phyloP scores from a whole-genome alignment of 2,113 vertebrate species.

The Zapornia atra region DNA sequence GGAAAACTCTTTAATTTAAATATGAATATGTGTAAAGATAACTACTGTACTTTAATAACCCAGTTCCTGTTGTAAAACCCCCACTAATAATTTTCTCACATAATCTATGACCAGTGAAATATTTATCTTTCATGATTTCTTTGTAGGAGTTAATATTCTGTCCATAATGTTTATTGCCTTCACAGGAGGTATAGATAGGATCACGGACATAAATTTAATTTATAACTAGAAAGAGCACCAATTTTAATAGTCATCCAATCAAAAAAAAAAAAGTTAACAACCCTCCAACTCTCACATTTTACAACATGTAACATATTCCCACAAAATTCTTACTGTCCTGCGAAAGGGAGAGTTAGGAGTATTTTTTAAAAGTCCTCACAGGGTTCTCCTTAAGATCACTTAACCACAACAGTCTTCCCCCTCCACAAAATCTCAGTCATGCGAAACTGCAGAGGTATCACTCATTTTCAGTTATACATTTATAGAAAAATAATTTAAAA shows the following conservation, averaged over 20 bases:
- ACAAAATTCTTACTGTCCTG: background rate
- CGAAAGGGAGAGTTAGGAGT: background rate
- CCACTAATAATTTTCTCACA: background rate
- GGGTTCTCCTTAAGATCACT: background rate
- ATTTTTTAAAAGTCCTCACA: background rate
- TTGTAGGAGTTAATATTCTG: background rate
- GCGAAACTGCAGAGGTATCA: background rate
- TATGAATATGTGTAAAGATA: background rate
- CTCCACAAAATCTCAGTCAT: background rate
- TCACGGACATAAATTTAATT: background rate
- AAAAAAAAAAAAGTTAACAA: background rate
- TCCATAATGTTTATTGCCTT: background rate
- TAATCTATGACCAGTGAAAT: background rate
- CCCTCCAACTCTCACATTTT: background rate
- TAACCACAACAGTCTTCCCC: background rate
- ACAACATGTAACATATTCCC: background rate
- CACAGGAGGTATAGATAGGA: background rate
- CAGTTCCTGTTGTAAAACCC: background rate
- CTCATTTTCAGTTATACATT: conserved; percentile 6
- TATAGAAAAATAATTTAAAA: background rate
- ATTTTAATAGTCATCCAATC: background rate
- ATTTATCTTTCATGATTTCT: background rate
- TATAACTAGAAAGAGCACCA: background rate
- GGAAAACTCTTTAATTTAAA: background rate
- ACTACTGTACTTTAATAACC: background rate